Evolutionary conservation across 2,113 vertebrate genomes (phyloP), one percentile per base, ranked within the genome.

Genomic region (Triplophysa siluroides): DNA sequence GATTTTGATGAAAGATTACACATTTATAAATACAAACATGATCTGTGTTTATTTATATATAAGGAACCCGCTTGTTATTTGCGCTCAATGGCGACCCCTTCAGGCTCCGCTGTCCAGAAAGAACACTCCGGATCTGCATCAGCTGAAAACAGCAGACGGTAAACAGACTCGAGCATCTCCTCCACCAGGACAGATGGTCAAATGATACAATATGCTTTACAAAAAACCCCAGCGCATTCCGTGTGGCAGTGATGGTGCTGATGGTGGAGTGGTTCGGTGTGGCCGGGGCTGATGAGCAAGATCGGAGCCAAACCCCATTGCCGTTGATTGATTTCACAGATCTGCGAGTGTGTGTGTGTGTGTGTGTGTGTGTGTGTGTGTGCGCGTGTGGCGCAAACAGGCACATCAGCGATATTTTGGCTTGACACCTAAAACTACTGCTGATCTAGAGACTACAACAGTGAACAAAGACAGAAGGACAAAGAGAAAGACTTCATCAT

Each of bases 151-250:
- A 93, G 92, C 95, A 94, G 94, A 92, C 91, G 94, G 93, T 91
- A 91, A 88, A 88, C 86, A 91, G 93, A 91, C 91, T 93, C 86
- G 86, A 88, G 93, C 94, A 93, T 91, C 88, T 89, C 86, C 90
- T 90, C 90, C 93, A 90, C 80, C 73, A 88, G 84, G 92, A 93
- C 95, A 95, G 95, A 95, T 91, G 95, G 95, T 93, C 90, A 92
- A 94, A 94, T 92, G 90, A 86, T 91, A 93, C 94, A 94, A 93
- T 94, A 92, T 94, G 94, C 92, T 95, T 94, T 88, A 77, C 91
- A 91, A 87, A 92, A 86, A 93, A 92, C 92, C 91, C 90, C 91
- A 89, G 83, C 87, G 83, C 71, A 74, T 87, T 90, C 87, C 69
- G 71, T 64, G 72, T 60, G 16, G 21, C 41, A 73, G 70, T 73